These are phyloP conservation scores for Knipowitschia caucasica DNA, from an alignment of 2,797 vertebrate genomes.

Conservation along the genomic window DNA sequence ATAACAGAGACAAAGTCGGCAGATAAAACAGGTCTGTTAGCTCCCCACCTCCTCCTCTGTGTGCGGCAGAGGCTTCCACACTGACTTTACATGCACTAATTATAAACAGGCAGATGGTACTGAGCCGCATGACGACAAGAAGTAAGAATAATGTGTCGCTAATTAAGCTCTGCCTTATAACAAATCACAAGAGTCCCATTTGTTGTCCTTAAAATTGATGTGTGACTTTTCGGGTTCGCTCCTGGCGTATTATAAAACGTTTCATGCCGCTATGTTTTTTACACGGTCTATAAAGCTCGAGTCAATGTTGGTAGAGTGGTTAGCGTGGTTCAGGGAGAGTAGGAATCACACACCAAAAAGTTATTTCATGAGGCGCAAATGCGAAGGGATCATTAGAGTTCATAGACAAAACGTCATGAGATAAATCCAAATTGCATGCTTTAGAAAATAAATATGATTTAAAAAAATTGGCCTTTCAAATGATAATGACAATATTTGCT, in stretches of 20 bases:
- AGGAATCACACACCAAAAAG: no score
- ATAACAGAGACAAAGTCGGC: slow-evolving; percentile 62
- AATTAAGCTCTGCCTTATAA: slow-evolving; percentile 31
- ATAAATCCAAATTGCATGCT: no score
- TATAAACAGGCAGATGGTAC: slow-evolving; percentile 65
- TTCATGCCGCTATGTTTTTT: not conserved
- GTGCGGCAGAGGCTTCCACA: slow-evolving; percentile 62
- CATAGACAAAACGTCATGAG: not conserved
- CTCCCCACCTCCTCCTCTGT: slow-evolving; percentile 33
- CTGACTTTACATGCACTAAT: slow-evolving; percentile 68
- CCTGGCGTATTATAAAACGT: not conserved
- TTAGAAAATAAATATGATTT: no score
- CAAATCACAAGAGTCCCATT: slow-evolving; percentile 22
- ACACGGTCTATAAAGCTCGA: not conserved
- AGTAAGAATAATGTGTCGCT: slow-evolving; percentile 44
- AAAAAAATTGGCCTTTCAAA: no score
- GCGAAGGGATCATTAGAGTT: no score
- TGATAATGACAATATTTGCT: no score
- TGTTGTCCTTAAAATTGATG: slow-evolving; percentile 21
- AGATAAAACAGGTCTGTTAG: slow-evolving; percentile 68
- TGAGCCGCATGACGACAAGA: slow-evolving; percentile 31
- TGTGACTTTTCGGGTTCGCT: slow-evolving; percentile 3
- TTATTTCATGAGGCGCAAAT: no score
- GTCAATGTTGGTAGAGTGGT: not conserved
- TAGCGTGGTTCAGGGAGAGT: no score